Evolutionary conservation across 2,113 vertebrate genomes (phyloP).

Genomic region (Centropristis striata): DNA sequence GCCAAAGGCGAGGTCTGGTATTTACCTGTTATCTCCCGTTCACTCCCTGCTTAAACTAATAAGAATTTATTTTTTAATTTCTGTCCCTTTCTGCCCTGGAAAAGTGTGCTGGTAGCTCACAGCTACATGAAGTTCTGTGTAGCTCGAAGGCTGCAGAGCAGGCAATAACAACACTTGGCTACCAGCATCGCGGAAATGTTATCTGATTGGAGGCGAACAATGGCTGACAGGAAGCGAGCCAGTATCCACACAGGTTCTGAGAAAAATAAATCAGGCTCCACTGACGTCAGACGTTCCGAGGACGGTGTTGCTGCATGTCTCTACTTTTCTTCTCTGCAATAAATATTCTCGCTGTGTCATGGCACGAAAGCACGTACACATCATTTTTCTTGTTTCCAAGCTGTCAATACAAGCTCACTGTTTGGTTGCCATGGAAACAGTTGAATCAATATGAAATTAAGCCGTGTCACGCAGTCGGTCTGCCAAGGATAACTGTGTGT

Average conservation of each 20-base stretch:
- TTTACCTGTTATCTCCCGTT: constrained; percentile 23
- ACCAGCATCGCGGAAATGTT: constrained; percentile 23
- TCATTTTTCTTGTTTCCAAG: constrained; percentile 5
- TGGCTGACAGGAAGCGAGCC: constrained; percentile 57
- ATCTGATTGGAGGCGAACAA: constrained; percentile 69
- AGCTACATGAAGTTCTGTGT: neutral
- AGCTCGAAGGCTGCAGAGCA: neutral
- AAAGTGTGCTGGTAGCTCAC: neutral
- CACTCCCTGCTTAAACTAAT: neutral
- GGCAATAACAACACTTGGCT: constrained; percentile 17
- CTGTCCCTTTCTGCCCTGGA: neutral
- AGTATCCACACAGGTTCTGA: constrained; percentile 38
- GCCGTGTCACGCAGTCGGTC: neutral
- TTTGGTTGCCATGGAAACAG: constrained; percentile 43
- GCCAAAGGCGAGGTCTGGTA: neutral
- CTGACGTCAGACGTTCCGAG: constrained; percentile 51
- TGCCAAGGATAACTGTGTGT: constrained; percentile 34
- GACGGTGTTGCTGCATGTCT: constrained; percentile 48
- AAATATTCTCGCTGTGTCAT: constrained; percentile 36
- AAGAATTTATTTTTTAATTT: neutral
- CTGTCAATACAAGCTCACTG: constrained; percentile 27
- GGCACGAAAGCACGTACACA: neutral
- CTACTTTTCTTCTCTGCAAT: constrained; percentile 40
- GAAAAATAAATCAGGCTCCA: constrained; percentile 47
- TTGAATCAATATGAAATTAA: constrained; percentile 1